These are phyloP conservation scores for Leptosomus discolor DNA, from an alignment of 2,113 vertebrate genomes.

Conservation along the genomic window DNA sequence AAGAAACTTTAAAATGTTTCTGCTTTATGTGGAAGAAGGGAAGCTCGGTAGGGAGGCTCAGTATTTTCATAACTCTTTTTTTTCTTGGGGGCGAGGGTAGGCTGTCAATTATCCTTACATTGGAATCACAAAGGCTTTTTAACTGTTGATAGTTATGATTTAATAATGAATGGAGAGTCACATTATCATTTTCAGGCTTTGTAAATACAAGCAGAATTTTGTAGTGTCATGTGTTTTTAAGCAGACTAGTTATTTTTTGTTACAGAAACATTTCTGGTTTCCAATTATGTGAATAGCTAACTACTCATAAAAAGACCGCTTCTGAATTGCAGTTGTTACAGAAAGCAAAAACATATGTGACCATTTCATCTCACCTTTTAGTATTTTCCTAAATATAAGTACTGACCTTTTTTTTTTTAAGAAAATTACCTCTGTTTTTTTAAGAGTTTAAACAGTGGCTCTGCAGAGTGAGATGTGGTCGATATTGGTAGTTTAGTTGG, in stretches of 20 bases:
- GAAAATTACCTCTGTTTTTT: background rate
- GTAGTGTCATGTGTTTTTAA: background rate
- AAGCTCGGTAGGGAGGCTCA: background rate
- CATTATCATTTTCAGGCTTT: background rate
- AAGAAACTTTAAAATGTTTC: background rate
- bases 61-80: background rate
- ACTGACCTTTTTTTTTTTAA: background rate
- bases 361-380: background rate
- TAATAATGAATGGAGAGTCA: background rate
- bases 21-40: background rate
- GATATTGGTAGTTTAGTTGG: background rate
- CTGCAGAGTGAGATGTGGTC: background rate
- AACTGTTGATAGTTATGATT: background rate
- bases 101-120: background rate
- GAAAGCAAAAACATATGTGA: background rate
- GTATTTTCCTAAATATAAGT: background rate
- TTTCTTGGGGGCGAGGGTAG: background rate
- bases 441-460: background rate
- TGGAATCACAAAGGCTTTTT: background rate
- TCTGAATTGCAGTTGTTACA: background rate
- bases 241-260: background rate
- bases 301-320: background rate
- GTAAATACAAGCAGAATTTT: background rate
- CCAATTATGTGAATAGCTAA: background rate
- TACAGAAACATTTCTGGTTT: background rate